Base-by-base conservation (phyloP, 2,113 vertebrate genomes). In the Anolis sagrei region DNA sequence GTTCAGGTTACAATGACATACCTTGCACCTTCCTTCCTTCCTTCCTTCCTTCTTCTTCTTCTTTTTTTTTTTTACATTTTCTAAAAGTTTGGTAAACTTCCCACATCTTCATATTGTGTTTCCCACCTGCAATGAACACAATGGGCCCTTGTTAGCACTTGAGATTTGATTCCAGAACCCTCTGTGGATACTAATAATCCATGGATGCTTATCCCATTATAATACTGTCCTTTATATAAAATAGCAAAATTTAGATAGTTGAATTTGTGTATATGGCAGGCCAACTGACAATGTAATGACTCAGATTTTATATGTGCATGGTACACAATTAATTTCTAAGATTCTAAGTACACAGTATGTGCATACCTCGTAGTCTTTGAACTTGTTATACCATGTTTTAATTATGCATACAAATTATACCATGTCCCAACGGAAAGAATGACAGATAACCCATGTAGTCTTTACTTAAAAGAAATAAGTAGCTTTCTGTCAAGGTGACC, bases 41-140 rank as follows among this genome's bases (percentile, higher is more conserved):
- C 66, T 76, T 2, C 44, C 16, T 54, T 10, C 51, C 51, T 11
- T 54, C 51, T n/a, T n/a, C n/a, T 14, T 13, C 10, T 14, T 54
- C 51, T 54, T 14, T 54, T 54, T 11, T 58, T 58, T 18, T 58
- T 58, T 58, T 77, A 5, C 32, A 7, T 54, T 10, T 0, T 29
- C 72, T 18, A 68, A 86, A 91, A 72, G 5, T 13, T 87, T 18
- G 13, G 64, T 32, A 84, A 86, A 84, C 25, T 82, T 21, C 11
- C 27, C 1, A 39, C n/a, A 77, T 48, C 0, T 23, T 27, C 13
- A 0, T 78, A 86, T 64, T 73, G 36, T 79, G 21, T 34, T 61
- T 21, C 5, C 7, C 66, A 77, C 68, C 2, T n/a, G 0, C 48
- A 10, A 75, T 87, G 3, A 44, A 58, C 39, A 44, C 39, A 44